phyloP scores from a whole-genome alignment of 1,140 invertebrate genomes.

The Danaus plexippus region DNA sequence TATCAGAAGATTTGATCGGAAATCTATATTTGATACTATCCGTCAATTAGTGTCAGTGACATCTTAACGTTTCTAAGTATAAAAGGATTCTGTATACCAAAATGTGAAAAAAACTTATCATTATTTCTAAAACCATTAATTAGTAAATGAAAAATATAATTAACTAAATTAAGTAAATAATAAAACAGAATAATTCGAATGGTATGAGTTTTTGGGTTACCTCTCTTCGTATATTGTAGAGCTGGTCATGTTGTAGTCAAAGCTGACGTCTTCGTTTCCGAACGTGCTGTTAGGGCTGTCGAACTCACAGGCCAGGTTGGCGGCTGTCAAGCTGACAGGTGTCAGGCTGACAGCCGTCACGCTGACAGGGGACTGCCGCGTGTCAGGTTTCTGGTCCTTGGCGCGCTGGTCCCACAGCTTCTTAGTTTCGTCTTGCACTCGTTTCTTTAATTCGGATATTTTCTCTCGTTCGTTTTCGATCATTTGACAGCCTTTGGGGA shows the following conservation, averaged over 20 bases:
- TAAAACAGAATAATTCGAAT: too few relatives aligned
- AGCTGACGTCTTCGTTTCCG: conserved; percentile 34
- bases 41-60: too few relatives aligned
- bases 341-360: conserved; percentile 31
- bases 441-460: conserved; percentile 87
- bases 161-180: too few relatives aligned
- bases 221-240: conserved; percentile 55
- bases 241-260: conserved; percentile 44
- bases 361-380: conserved; percentile 13
- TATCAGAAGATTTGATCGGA: too few relatives aligned
- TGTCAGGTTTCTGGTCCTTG: conserved; percentile 16
- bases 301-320: conserved; percentile 14
- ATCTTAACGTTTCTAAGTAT: too few relatives aligned
- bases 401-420: conserved; percentile 81
- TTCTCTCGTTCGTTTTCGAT: conserved; percentile 91
- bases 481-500: conserved; percentile 82
- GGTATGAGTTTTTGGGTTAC: conserved; percentile 19
- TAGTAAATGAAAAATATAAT: too few relatives aligned
- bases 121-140: too few relatives aligned
- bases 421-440: conserved; percentile 90
- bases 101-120: too few relatives aligned
- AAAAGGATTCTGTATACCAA: too few relatives aligned
- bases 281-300: conserved; percentile 23
- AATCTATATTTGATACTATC: too few relatives aligned
- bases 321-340: conserved; percentile 6